Evolutionary conservation across 2,888 invertebrate genomes (phyloP), one percentile per base, ranked within the genome.

Genomic region (Nephrotoma appendiculata): DNA sequence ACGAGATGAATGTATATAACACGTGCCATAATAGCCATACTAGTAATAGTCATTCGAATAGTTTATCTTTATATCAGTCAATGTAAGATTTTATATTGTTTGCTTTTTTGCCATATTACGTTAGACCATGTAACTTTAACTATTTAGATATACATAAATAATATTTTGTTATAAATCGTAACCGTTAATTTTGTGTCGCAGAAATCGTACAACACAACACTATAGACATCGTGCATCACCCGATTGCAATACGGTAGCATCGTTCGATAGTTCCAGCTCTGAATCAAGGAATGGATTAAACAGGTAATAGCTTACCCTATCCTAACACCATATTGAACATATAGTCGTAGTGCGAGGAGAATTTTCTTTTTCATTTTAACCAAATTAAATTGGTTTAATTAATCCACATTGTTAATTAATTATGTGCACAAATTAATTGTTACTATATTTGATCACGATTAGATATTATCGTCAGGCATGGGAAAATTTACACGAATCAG

Each of bases 181-280:
- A 84, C n/a, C 71, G 71, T 71, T 48, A 12, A n/a, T 42, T 42
- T 84, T 84, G 5, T 83, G n/a, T 84, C 43, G 12, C 91, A 96
- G 96, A 92, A 95, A 94, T 90, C 95, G 95, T 91, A 95, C 95
- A 92, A 95, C 96, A 91, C 96, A 96, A 93, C 96, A 97, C 90
- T 97, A 97, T 92, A 94, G 96, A 87, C 97, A 97, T 91, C 96
- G 97, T 90, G 96, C 96, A 89, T 96, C 97, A 9, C 96, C 96
- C 48, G 97, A 97, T 92, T 97, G 97, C 92, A 96, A 97, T 92
- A 97, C 97, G 45, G 97, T 97, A 87, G 97, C 96, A 86, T 97
- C 97, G 19, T 95, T 97, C 90, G 97, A 96, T 90, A 97, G 97
- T 86, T 96, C 97, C 86, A 96, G 96, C 86, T 96, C 96, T 0